Base-by-base conservation (phyloP, 1,140 invertebrate genomes). In the Bombus fervidus region DNA sequence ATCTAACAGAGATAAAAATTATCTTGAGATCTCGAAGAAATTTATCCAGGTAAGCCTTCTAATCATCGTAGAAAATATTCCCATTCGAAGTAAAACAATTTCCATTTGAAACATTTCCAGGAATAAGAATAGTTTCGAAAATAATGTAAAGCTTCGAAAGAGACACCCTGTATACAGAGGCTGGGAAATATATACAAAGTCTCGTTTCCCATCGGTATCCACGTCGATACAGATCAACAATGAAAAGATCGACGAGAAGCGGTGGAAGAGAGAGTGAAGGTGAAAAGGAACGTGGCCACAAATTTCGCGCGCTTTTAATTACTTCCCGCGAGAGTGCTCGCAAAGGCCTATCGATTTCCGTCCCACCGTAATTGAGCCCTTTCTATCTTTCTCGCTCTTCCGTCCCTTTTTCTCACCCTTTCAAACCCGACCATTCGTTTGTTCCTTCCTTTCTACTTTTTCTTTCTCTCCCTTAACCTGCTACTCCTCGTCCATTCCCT, bases 251-350 rank as follows among this genome's bases (percentile, higher is more conserved):
- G 47, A 41, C 1, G 43, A n/a, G 34, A n/a, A 43, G 22, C 34
- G 28, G 5, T 9, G 57, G 43, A 39, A 39, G 18, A 39, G 10
- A 62, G 9, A 34, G 71, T n/a, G 28, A n/a, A 39, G 10, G 53
- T 57, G 71, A 81, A 68, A 71, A 86, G 31, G 43, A 53, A 43
- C 59, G 71, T 71, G 83, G 79, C 77, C 89, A 90, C 86, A 88
- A 90, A 90, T 91, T 91, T 91, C 87, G 86, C 84, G 84, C 81
- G 71, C 81, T 90, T 91, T 91, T 91, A 91, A 91, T 91, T 88
- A 88, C 81, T 83, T 88, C 77, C 82, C 86, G 74, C 73, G 80
- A 87, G 82, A 87, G 28, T n/a, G 79, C 57, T 71, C 31, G 74
- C n/a, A 82, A 75, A 81, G 66, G 64, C 85, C 89, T 86, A 90